These are phyloP conservation scores for Rhabdomys pumilio DNA, from an alignment of 2,797 vertebrate genomes.

Conservation along the genomic window DNA sequence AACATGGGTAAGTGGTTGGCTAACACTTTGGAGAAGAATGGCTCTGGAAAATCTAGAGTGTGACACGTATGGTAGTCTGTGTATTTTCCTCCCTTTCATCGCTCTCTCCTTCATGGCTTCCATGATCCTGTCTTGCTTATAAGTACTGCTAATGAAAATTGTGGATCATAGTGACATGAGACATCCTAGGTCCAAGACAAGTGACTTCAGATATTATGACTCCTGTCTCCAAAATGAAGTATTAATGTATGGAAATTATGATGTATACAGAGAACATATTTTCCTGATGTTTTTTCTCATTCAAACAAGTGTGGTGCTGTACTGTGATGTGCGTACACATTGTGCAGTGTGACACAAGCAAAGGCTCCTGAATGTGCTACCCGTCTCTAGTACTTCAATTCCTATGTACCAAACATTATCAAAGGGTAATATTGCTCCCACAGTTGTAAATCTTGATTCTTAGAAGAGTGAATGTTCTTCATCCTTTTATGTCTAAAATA, in stretches of 20 bases:
- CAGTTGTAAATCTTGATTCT: not conserved
- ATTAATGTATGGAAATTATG: not conserved
- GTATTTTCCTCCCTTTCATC: not conserved
- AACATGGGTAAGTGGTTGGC: not conserved
- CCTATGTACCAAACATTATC: not conserved
- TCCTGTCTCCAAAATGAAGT: not conserved
- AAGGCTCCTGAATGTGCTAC: not conserved
- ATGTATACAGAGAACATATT: not conserved
- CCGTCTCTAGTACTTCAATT: not conserved
- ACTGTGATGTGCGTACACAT: not conserved
- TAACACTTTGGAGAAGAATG: not conserved
- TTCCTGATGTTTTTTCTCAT: not conserved
- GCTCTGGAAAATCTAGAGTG: not conserved
- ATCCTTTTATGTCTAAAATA: not conserved
- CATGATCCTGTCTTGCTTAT: not conserved
- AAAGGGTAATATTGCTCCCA: not conserved
- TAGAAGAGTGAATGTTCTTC: conserved; percentile 4
- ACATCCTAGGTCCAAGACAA: not conserved
- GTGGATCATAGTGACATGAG: not conserved
- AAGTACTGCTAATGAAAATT: not conserved
- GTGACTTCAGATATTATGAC: conserved; percentile 11
- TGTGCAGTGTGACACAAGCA: too few species aligned
- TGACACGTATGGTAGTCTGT: not conserved
- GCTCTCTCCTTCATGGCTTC: not conserved
- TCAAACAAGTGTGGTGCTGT: not conserved